phyloP scores from a whole-genome alignment of 2,797 vertebrate species.

The Pipistrellus pipistrellus region DNA sequence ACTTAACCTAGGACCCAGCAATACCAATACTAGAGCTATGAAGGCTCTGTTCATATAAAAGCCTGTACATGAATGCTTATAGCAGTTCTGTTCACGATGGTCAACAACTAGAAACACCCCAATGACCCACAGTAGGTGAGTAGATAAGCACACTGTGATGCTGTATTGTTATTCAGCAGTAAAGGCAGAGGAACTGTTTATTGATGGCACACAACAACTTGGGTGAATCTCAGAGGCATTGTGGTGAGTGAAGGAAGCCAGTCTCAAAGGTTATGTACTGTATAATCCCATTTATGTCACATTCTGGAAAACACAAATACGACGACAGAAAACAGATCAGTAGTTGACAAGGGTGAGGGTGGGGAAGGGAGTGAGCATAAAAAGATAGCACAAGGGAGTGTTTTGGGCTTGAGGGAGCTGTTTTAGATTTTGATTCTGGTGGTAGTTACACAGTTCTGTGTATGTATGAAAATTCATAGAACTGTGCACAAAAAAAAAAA shows the following conservation, averaged over 20 bases:
- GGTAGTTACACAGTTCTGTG: not conserved
- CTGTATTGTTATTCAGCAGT: not conserved
- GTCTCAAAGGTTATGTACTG: not conserved
- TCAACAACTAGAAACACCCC: not conserved
- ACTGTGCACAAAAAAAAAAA: not conserved
- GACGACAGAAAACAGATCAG: not conserved
- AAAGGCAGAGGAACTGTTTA: not conserved
- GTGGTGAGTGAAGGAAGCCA: not conserved
- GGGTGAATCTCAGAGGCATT: not conserved
- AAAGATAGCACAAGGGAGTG: not conserved
- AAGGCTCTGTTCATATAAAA: not conserved
- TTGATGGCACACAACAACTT: not conserved
- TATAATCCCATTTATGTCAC: not conserved
- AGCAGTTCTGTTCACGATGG: not conserved
- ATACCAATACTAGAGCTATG: not conserved
- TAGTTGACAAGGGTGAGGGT: not conserved
- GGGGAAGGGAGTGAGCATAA: not conserved
- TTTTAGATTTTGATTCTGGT: not conserved
- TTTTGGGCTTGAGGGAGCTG: not conserved
- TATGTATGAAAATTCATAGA: slow-evolving; percentile 15
- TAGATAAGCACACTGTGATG: not conserved
- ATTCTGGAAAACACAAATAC: not conserved
- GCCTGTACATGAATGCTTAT: not conserved
- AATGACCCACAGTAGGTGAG: not conserved
- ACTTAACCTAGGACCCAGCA: not conserved